Conservation (phyloP, 30 jellyfish, hydroid and myxozoan species). For the Pelagia noctiluca region DNA sequence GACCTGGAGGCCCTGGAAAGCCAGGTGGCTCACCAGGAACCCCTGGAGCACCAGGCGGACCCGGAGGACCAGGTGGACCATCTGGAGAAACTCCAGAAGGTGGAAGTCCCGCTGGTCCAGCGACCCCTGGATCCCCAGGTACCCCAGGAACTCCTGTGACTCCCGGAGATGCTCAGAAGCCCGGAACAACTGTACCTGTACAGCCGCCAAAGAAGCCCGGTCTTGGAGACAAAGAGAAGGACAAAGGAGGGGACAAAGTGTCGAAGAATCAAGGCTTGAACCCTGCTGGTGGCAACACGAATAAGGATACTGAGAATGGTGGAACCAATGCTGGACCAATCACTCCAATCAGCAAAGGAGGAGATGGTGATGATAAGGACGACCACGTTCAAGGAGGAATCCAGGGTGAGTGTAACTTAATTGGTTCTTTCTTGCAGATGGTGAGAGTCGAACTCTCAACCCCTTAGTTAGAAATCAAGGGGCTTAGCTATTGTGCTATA, state of each 20-base stretch:
- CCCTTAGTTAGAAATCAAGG: too few species aligned
- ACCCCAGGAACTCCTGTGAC: too few species aligned
- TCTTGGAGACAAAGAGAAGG: slow-evolving; percentile 69
- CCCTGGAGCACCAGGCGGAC: slow-evolving; percentile 45
- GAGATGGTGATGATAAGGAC: slow-evolving; percentile 71
- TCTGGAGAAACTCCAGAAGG: too few species aligned
- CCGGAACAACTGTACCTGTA: too few species aligned
- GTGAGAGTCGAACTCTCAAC: too few species aligned
- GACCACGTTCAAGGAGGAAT: slow-evolving; percentile 76
- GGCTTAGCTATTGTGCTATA: too few species aligned
- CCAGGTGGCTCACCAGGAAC: slow-evolving; percentile 53
- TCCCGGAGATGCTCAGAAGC: too few species aligned
- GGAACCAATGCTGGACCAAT: slow-evolving; percentile 68
- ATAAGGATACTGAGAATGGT: slow-evolving; percentile 58
- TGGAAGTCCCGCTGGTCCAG: too few species aligned
- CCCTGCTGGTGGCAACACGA: slow-evolving; percentile 72
- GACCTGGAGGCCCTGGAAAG: slow-evolving; percentile 20
- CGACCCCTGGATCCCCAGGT: too few species aligned
- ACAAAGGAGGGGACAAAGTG: slow-evolving; percentile 77
- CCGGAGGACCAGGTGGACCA: slow-evolving; percentile 5
- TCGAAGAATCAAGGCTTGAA: slow-evolving; percentile 61
- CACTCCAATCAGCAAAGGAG: slow-evolving; percentile 10
- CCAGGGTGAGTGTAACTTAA: slow-evolving; percentile 40
- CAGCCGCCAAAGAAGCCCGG: slow-evolving; percentile 20
- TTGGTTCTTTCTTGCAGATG: background rate